These are phyloP conservation scores for Mustela nigripes DNA, from an alignment of 2,113 vertebrate genomes.

Conservation along the genomic window DNA sequence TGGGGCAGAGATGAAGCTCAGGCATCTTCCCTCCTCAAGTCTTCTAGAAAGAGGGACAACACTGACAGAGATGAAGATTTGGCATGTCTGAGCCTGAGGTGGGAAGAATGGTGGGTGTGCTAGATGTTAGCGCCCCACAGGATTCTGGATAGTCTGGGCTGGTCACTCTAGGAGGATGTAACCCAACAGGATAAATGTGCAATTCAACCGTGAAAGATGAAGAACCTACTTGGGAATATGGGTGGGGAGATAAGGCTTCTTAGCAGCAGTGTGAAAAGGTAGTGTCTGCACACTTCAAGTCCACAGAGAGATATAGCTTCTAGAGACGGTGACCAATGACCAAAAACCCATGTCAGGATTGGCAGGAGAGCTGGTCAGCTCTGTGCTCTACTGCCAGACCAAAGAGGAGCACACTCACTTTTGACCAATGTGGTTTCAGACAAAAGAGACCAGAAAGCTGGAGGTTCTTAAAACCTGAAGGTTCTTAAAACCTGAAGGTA, in stretches of 20 bases:
- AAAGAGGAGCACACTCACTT: neutral
- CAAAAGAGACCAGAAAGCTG: neutral
- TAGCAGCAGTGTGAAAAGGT: too few species aligned
- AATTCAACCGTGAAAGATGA: neutral
- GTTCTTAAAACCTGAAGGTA: neutral
- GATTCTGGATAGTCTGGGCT: neutral
- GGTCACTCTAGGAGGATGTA: neutral
- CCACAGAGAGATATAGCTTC: neutral
- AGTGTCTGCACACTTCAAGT: fast-evolving
- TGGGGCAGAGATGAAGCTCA: neutral
- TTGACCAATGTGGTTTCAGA: neutral
- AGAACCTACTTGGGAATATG: fast-evolving
- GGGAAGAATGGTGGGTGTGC: neutral
- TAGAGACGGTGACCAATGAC: neutral
- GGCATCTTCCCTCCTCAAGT: neutral
- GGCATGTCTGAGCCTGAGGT: neutral
- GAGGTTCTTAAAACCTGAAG: neutral
- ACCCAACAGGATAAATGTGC: neutral
- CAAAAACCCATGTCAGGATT: neutral
- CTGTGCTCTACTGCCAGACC: neutral
- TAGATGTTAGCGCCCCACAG: neutral
- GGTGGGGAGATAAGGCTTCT: fast-evolving
- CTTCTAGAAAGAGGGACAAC: neutral
- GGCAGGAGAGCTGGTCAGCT: neutral
- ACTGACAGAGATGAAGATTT: neutral